Evolutionary conservation across 2,113 vertebrate species (phyloP).

Genomic region (Balaeniceps rex): DNA sequence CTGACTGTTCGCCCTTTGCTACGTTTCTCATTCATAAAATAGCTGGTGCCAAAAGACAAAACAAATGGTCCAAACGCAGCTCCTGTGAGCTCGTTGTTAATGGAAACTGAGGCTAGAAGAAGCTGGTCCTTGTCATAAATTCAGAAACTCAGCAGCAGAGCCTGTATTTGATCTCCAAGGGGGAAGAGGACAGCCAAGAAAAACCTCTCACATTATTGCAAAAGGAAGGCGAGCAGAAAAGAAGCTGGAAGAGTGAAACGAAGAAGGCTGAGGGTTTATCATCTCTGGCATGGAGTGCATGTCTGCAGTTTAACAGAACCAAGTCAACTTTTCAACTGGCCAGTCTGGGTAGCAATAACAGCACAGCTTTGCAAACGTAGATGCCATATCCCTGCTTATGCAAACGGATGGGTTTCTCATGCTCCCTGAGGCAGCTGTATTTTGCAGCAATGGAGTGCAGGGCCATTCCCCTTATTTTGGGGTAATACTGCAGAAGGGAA

Average conservation of each 20-base stretch:
- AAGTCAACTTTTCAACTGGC: not conserved
- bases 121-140: not conserved
- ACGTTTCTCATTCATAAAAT: not conserved
- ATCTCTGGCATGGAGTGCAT: not conserved
- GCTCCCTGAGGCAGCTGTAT: not conserved
- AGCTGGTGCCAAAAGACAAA: not conserved
- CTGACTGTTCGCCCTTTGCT: not conserved
- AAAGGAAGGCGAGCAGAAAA: not conserved
- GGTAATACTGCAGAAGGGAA: not conserved
- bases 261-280: not conserved
- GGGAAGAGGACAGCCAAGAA: not conserved
- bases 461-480: not conserved
- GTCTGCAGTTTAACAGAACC: not conserved
- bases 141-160: not conserved
- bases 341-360: not conserved
- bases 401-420: not conserved
- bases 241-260: not conserved
- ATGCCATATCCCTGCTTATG: not conserved
- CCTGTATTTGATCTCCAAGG: not conserved
- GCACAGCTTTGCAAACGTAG: not conserved
- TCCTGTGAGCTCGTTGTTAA: not conserved
- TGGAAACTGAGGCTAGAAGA: conserved; percentile 28
- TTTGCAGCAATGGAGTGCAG: not conserved
- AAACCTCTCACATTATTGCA: not conserved
- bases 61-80: not conserved